phyloP scores from a whole-genome alignment of 2,113 vertebrate species.

The Amblyornis subalaris region DNA sequence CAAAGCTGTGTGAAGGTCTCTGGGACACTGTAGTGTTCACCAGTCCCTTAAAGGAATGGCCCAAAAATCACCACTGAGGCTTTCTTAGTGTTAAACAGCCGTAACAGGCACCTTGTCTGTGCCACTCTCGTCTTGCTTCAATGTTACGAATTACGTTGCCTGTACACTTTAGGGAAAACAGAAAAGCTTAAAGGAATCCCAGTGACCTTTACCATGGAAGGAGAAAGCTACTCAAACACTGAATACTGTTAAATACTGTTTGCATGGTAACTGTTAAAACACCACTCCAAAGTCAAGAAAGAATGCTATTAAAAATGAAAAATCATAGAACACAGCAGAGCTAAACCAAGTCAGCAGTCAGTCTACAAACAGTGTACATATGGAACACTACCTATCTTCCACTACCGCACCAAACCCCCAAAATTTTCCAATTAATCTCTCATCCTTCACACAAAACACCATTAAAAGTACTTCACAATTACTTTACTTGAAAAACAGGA shows the following conservation, averaged over 20 bases:
- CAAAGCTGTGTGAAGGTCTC: neutral
- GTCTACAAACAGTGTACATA: neutral
- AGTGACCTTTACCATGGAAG: neutral
- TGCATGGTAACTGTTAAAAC: neutral
- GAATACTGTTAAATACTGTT: neutral
- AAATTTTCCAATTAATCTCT: neutral
- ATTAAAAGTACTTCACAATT: neutral
- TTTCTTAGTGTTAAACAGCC: neutral
- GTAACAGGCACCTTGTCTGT: neutral
- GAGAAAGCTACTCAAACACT: neutral
- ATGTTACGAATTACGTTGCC: neutral
- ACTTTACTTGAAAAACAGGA: neutral
- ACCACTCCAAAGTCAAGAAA: neutral
- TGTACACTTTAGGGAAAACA: neutral
- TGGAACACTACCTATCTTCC: neutral
- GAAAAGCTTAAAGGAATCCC: conserved; percentile 2
- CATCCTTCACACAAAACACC: neutral
- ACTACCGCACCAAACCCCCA: neutral
- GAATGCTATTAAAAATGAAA: neutral
- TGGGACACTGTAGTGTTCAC: neutral
- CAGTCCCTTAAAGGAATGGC: neutral
- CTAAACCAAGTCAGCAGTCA: neutral
- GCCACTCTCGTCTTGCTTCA: neutral
- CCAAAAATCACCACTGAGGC: neutral
- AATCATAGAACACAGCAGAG: neutral